Conservation (phyloP, 2,797 vertebrate species). For the Avahi laniger region DNA sequence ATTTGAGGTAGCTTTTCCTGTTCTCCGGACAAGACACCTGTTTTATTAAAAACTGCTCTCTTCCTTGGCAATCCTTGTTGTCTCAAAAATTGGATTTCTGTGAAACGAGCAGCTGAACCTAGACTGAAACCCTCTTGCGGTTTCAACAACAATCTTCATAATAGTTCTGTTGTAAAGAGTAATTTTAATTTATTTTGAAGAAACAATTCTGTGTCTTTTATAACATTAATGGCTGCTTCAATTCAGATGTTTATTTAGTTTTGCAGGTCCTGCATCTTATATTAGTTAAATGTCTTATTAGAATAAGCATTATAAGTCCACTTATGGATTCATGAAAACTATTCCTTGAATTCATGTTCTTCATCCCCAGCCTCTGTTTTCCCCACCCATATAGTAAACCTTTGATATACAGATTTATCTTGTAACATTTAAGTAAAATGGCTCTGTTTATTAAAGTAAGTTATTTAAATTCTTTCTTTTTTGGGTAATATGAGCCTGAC, state of each 20-base stretch:
- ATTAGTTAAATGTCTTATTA: background rate
- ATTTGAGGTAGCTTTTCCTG: background rate
- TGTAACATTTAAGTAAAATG: background rate
- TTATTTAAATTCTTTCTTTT: conserved; percentile 2
- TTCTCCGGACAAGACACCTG: background rate
- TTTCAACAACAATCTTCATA: background rate
- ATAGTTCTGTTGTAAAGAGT: background rate
- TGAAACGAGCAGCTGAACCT: background rate
- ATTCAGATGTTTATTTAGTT: background rate
- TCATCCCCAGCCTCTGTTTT: background rate
- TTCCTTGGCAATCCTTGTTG: background rate
- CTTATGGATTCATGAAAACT: background rate
- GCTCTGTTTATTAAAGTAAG: background rate
- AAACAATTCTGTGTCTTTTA: background rate
- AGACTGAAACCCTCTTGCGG: background rate
- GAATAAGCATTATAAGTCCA: background rate
- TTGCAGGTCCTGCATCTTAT: background rate
- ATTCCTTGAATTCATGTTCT: background rate
- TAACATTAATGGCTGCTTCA: background rate
- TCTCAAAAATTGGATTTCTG: background rate
- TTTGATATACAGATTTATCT: background rate
- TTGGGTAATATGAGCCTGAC: background rate
- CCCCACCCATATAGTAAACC: background rate
- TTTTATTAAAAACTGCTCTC: background rate
- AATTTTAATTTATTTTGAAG: background rate